These are phyloP conservation scores for Phataginus tetradactyla DNA, from an alignment of 2,797 vertebrate genomes.

Conservation along the genomic window DNA sequence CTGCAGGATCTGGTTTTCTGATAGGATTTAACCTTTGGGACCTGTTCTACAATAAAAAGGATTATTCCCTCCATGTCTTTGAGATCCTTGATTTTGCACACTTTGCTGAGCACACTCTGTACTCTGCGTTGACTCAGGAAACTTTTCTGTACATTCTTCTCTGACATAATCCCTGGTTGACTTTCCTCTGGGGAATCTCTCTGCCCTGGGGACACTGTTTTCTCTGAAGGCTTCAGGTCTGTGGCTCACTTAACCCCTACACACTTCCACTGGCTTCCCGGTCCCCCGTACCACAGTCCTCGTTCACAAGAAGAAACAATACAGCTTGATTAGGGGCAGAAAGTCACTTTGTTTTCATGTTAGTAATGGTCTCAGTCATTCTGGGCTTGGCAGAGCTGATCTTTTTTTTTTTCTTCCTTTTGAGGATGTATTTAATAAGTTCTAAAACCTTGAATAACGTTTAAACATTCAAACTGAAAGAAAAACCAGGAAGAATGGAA, in stretches of 20 bases:
- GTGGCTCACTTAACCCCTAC: not conserved
- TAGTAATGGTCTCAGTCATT: not conserved
- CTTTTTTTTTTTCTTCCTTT: no score
- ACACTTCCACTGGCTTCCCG: not conserved
- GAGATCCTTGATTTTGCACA: not conserved
- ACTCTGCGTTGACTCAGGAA: not conserved
- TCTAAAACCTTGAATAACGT: no score
- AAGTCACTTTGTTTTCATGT: not conserved
- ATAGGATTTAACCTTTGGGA: not conserved
- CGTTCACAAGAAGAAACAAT: not conserved
- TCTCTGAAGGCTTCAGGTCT: not conserved
- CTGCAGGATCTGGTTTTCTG: not conserved
- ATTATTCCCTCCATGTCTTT: not conserved
- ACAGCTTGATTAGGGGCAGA: not conserved
- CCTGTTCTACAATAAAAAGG: not conserved
- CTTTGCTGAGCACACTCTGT: not conserved
- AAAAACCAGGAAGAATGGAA: no score
- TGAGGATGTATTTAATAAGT: no score
- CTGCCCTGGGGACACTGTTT: not conserved
- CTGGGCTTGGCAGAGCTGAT: not conserved
- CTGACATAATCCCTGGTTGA: not conserved
- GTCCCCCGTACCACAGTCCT: not conserved
- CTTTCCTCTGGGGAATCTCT: not conserved
- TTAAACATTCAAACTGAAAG: no score
- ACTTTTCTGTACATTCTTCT: accelerated